Evolutionary conservation across 2,113 vertebrate species (phyloP).

Genomic region (Myanophis thanlyinensis): DNA sequence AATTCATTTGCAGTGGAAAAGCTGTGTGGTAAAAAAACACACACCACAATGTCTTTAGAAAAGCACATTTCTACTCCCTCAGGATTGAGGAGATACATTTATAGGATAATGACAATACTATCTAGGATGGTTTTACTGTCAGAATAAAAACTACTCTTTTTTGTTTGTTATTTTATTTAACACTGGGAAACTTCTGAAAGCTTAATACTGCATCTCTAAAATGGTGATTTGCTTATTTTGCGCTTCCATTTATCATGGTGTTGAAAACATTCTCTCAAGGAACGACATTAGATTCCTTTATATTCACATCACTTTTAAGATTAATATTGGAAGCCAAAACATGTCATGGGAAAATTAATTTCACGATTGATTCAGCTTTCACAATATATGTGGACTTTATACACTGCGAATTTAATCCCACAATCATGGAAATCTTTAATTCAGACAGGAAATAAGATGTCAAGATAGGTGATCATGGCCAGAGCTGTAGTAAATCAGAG

Average conservation of each 20-base stretch:
- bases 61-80: neutral
- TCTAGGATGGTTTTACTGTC: neutral
- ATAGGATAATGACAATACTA: neutral
- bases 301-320: slow-evolving; percentile 10
- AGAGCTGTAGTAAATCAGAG: neutral
- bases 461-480: neutral
- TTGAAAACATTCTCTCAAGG: neutral
- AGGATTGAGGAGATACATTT: neutral
- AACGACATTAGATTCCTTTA: neutral
- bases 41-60: neutral
- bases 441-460: neutral
- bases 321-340: neutral
- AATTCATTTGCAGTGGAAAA: neutral
- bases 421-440: neutral
- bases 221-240: neutral
- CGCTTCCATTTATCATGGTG: neutral
- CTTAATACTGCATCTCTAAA: neutral
- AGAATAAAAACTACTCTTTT: neutral
- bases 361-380: neutral
- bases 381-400: neutral
- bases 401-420: neutral
- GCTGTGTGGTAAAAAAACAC: neutral
- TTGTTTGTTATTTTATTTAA: neutral
- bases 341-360: slow-evolving; percentile 21
- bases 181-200: neutral